These are phyloP conservation scores for Plestiodon gilberti DNA, from an alignment of 2,113 vertebrate genomes.

Conservation along the genomic window DNA sequence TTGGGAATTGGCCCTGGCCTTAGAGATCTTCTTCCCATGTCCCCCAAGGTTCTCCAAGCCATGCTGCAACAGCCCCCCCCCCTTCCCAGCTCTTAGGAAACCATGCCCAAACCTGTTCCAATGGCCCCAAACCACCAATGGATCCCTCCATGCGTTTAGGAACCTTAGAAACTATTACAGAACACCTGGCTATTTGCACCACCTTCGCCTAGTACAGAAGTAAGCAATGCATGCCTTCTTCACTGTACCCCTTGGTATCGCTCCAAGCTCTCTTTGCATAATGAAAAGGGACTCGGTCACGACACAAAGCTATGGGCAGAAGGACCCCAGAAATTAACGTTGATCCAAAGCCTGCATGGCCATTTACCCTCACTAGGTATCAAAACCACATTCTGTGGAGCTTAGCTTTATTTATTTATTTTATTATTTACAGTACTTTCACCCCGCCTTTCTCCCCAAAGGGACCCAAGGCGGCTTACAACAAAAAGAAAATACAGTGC, in stretches of 20 bases:
- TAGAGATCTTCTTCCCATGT: background rate
- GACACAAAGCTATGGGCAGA: background rate
- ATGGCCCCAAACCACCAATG: conserved; percentile 25
- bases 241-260: background rate
- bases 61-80: background rate
- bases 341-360: background rate
- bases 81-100: background rate
- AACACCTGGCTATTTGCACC: conserved; percentile 44
- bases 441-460: too few relatives aligned
- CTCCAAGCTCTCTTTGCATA: background rate
- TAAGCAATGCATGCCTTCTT: conserved; percentile 58
- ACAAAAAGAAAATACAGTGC: too few relatives aligned
- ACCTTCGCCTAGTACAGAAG: conserved; percentile 27
- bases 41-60: too few relatives aligned
- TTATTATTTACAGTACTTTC: too few relatives aligned
- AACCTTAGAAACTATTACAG: conserved; percentile 33
- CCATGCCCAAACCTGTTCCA: background rate
- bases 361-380: background rate
- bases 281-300: background rate
- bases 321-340: background rate
- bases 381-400: background rate
- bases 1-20: too few relatives aligned
- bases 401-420: background rate
- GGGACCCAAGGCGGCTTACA: too few relatives aligned
- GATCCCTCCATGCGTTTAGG: conserved; percentile 19